Conservation (phyloP, 2,113 vertebrate genomes). For the Chaenogobius annularis region DNA sequence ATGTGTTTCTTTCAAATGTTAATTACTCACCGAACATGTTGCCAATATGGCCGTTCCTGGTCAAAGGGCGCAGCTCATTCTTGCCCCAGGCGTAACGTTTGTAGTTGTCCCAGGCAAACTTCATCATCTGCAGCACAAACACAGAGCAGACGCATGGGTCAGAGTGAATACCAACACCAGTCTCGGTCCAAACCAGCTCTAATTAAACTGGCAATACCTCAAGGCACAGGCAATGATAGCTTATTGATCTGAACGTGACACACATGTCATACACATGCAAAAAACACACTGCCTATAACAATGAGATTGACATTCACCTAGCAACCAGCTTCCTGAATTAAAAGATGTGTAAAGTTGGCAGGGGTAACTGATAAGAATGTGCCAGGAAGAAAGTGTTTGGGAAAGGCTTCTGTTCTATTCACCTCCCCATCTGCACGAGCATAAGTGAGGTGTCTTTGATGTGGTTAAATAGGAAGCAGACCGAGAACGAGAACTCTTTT, state of each 20-base stretch:
- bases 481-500: conserved; percentile 13
- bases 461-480: background rate
- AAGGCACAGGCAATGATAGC: conserved; percentile 44
- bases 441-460: conserved; percentile 15
- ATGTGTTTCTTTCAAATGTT: background rate
- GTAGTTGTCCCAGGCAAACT: conserved; percentile 97
- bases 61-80: conserved; percentile 93
- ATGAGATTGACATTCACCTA: conserved; percentile 46
- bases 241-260: conserved; percentile 60
- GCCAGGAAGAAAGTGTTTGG: conserved; percentile 17
- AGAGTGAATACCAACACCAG: conserved; percentile 27
- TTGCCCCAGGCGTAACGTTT: conserved; percentile 89
- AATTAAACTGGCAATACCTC: conserved; percentile 52
- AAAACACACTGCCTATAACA: conserved; percentile 34
- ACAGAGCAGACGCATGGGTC: conserved; percentile 34
- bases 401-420: background rate
- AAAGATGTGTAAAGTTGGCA: conserved; percentile 29
- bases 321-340: conserved; percentile 41
- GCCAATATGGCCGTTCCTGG: conserved; percentile 88
- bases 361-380: conserved; percentile 12
- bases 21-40: conserved; percentile 95
- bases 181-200: conserved; percentile 9
- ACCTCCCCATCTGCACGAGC: background rate
- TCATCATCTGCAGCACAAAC: conserved; percentile 91
- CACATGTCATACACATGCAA: conserved; percentile 36